phyloP scores from a whole-genome alignment of 2,797 vertebrate species.

The Anniella stebbinsi region DNA sequence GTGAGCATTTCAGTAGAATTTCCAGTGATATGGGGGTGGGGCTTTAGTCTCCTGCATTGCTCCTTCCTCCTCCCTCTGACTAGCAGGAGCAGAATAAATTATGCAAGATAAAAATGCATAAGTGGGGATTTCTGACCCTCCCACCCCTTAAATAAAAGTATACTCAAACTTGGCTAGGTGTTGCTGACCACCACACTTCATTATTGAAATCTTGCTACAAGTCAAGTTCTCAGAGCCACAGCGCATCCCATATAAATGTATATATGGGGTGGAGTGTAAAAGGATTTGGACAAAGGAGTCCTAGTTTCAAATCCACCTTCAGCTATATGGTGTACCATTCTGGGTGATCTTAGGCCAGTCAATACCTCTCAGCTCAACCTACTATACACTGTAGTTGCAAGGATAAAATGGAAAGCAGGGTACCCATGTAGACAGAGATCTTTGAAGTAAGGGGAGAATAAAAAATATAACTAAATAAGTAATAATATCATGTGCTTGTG shows the following conservation, averaged over 20 bases:
- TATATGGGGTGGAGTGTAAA: background rate
- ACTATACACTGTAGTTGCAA: background rate
- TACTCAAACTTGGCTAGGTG: background rate
- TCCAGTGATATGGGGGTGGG: background rate
- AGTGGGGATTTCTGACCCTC: background rate
- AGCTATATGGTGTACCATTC: too few species aligned
- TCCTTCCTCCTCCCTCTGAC: background rate
- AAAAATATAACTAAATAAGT: background rate
- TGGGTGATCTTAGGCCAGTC: too few species aligned
- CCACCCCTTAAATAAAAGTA: too few species aligned
- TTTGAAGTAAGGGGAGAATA: background rate
- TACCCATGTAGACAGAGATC: background rate
- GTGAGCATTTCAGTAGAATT: background rate
- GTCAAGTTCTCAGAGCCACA: background rate
- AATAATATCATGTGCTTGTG: background rate
- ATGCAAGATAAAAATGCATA: background rate
- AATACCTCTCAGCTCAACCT: background rate
- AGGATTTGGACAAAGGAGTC: background rate
- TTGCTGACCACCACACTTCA: background rate
- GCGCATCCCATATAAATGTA: background rate
- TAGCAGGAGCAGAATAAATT: background rate
- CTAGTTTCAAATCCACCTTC: background rate
- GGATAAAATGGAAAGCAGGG: background rate
- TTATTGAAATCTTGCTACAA: background rate
- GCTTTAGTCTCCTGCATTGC: background rate